phyloP scores from a whole-genome alignment of 2,797 vertebrate species.

The Rhodeus uyekii region DNA sequence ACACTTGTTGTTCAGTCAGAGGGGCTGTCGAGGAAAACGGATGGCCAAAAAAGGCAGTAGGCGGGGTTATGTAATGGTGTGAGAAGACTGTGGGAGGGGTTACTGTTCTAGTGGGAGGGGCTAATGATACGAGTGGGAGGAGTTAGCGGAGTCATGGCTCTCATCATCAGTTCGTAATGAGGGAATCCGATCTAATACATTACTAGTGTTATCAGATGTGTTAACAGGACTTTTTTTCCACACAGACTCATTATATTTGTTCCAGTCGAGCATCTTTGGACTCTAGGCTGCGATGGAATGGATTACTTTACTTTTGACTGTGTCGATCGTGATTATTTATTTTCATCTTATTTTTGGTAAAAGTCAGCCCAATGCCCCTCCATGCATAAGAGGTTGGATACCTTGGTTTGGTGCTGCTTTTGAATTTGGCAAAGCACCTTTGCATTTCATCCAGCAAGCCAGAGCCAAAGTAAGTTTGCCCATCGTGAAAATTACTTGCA shows the following conservation, averaged over 20 bases:
- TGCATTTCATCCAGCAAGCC: constrained; percentile 80
- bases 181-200: neutral
- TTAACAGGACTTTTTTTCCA: neutral
- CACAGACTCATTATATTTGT: neutral
- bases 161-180: neutral
- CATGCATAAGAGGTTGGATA: constrained; percentile 82
- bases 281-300: constrained; percentile 52
- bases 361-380: constrained; percentile 62
- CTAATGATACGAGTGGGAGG: neutral
- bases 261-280: neutral
- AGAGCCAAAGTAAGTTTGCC: constrained; percentile 72
- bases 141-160: neutral
- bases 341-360: constrained; percentile 59
- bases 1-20: neutral
- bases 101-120: neutral
- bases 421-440: constrained; percentile 77
- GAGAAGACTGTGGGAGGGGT: neutral
- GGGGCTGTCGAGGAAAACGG: neutral
- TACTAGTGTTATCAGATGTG: neutral
- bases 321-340: constrained; percentile 57
- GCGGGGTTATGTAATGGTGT: neutral
- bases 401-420: constrained; percentile 84
- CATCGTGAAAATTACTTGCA: neutral
- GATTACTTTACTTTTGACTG: constrained; percentile 49
- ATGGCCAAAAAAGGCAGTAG: neutral